Evolutionary conservation across 2,113 vertebrate genomes (phyloP), one percentile per base, ranked within the genome.

Genomic region (Miniopterus natalensis): DNA sequence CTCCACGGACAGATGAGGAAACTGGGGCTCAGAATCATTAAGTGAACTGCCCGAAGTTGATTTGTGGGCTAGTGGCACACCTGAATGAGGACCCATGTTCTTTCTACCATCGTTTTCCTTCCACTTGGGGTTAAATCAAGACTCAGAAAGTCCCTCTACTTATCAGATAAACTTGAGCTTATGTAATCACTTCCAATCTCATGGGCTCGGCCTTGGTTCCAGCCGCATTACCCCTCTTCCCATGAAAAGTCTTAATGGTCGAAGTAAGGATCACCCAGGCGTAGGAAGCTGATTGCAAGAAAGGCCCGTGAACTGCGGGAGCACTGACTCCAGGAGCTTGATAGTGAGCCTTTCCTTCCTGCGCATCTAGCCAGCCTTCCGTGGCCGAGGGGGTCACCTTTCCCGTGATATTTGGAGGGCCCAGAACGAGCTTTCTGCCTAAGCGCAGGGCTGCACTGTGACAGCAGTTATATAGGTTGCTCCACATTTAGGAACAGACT

Each of bases 1-100:
- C 14, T 90, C 57, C n/a, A 70, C 79, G 70, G 61, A 88, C 61
- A 84, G 31, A 73, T 53, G 42, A 81, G 74, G 68, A 85, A 92
- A 94, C 85, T 8, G 40, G 95, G 85, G 63, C 83, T 79, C 8
- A 18, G 21, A 40, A 75, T 57, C 59, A 61, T 7, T 70, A 84
- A 49, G 42, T 23, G 29, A 55, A 23, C 17, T 9, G 8, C 51
- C 21, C 20, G 21, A 14, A 86, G 45, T 55, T 73, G 57, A 49
- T 84, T 11, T 53, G 27, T 18, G 29, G 29, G 21, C 68, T 29
- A 6, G 40, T 27, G 49, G 47, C n/a, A 36, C 3, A 42, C 5
- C n/a, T 57, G 10, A 47, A 18, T 51, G 36, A 88, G 40, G 21
- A 23, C 9, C 8, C 2, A 2, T 1, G 1, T n/a, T 61, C 15